These are phyloP conservation scores for Dipodomys stephensi DNA, from an alignment of 2,113 vertebrate species.

Conservation along the genomic window DNA sequence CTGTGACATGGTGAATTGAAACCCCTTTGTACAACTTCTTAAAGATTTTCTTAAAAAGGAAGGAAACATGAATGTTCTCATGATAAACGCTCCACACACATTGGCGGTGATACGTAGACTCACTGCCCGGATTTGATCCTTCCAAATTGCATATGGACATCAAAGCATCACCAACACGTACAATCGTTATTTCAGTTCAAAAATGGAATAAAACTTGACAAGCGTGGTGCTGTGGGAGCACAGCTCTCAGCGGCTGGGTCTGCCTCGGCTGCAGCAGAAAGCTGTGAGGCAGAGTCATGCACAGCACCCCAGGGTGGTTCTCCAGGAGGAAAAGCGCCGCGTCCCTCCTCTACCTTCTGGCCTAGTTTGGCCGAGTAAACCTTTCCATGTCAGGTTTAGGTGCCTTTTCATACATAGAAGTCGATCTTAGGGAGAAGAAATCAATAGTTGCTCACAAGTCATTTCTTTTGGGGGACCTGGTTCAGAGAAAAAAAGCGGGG, in stretches of 20 bases:
- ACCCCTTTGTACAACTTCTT: too few species aligned
- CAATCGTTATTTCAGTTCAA: background rate
- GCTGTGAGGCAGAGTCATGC: background rate
- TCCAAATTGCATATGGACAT: background rate
- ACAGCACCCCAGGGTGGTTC: too few species aligned
- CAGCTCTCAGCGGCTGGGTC: background rate
- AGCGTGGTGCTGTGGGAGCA: background rate
- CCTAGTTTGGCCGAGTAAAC: constrained; percentile 6
- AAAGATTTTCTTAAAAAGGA: too few species aligned
- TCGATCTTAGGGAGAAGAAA: constrained; percentile 62
- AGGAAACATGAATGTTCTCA: too few species aligned
- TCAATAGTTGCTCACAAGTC: constrained; percentile 38
- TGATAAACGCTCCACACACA: background rate
- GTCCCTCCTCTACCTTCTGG: background rate
- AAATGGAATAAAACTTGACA: background rate
- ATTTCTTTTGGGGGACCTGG: constrained; percentile 52
- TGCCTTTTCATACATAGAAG: constrained; percentile 58
- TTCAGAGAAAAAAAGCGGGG: constrained; percentile 51
- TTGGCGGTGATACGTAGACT: background rate
- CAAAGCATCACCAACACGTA: background rate
- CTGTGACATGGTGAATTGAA: too few species aligned
- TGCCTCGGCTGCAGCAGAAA: background rate
- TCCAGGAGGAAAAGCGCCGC: too few species aligned
- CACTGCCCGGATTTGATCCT: background rate
- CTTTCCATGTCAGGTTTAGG: constrained; percentile 40